Conservation (phyloP, 2,888 invertebrate species). For the Charanyca ferruginea region DNA sequence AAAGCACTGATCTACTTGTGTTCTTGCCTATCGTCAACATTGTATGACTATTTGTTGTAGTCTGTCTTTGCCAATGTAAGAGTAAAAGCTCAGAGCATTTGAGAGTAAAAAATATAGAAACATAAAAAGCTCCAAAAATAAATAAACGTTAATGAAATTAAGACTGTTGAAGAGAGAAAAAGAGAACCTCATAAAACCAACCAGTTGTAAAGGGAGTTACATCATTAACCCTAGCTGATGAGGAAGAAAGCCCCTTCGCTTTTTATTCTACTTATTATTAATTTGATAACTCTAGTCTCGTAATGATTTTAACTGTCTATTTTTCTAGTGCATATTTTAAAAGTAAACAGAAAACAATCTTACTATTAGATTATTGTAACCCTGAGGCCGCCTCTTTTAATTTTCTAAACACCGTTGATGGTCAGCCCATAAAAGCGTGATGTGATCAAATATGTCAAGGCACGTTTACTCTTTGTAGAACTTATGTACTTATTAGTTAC, state of each 20-base stretch:
- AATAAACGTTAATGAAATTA: background rate
- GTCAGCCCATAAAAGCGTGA: constrained; percentile 36
- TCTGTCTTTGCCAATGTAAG: background rate
- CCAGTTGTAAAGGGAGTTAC: background rate
- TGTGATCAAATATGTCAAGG: constrained; percentile 63
- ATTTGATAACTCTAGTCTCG: background rate
- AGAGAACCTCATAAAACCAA: background rate
- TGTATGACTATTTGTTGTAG: constrained; percentile 1
- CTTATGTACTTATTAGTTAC: constrained; percentile 23
- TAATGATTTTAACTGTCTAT: background rate
- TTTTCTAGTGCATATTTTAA: constrained; percentile 23
- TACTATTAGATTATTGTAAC: constrained; percentile 17
- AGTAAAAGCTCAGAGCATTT: no score
- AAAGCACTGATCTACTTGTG: constrained; percentile 72
- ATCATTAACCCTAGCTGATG: background rate
- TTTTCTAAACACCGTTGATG: constrained; percentile 42
- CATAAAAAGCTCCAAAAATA: background rate
- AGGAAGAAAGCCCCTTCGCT: no score
- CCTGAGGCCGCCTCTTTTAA: constrained; percentile 27
- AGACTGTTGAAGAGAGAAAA: background rate
- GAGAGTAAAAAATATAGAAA: background rate
- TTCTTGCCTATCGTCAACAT: constrained; percentile 44
- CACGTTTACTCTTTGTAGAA: constrained; percentile 64
- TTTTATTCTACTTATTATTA: no score
- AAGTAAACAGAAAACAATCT: constrained; percentile 4